Evolutionary conservation across 2,797 vertebrate species (phyloP).

Genomic region (Hozukius guyotensis): DNA sequence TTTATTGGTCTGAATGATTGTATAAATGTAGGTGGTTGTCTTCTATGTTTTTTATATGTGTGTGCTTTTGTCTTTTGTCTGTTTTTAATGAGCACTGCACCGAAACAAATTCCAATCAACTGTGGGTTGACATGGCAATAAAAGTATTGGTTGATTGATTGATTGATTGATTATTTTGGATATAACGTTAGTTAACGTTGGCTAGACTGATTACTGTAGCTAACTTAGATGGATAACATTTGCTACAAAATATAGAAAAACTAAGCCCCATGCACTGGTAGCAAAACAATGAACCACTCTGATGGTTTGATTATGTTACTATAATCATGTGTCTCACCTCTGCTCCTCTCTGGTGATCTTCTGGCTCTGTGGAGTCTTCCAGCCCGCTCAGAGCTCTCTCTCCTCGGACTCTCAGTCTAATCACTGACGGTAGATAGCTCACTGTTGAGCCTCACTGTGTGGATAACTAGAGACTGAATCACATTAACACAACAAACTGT

Average conservation of each 20-base stretch:
- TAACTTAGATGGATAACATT: neutral
- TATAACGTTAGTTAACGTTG: neutral
- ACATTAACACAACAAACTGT: neutral
- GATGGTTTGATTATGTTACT: neutral
- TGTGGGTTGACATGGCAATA: too few species aligned
- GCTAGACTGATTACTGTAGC: neutral
- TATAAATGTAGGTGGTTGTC: too few species aligned
- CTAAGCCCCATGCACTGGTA: neutral
- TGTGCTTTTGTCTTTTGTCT: too few species aligned
- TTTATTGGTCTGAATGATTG: too few species aligned
- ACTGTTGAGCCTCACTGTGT: neutral
- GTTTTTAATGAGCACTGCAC: too few species aligned
- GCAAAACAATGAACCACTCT: neutral
- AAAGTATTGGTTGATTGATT: too few species aligned
- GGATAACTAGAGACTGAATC: too few species aligned
- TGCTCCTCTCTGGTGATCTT: conserved; percentile 42
- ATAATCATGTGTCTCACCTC: conserved; percentile 64
- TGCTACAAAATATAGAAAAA: conserved; percentile 7
- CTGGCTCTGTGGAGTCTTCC: conserved; percentile 65
- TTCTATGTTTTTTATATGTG: too few species aligned
- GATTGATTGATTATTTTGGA: too few species aligned
- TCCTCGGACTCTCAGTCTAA: conserved; percentile 3
- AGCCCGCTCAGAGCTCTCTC: conserved; percentile 28
- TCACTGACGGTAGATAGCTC: neutral
- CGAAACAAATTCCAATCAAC: too few species aligned